Percentiles rank a stretch among this genome's conserved stretches.
These are phyloP conservation scores for Chaetodon trifasciatus DNA, from an alignment of 2,797 vertebrate species.

Conservation along the genomic window DNA sequence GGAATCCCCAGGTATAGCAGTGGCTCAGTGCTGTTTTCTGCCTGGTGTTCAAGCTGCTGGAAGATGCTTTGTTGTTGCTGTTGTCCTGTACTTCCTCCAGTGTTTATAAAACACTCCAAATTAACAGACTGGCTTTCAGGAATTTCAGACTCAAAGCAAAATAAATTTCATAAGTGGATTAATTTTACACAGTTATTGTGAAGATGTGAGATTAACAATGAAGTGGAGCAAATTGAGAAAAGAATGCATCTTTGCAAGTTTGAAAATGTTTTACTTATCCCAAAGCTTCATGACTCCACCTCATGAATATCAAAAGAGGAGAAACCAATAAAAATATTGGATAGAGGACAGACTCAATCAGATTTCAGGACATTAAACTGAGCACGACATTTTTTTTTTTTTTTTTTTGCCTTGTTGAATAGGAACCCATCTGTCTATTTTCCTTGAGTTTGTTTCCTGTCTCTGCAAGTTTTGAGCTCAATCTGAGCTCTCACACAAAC, in stretches of 20 bases:
- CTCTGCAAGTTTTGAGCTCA: too few species aligned
- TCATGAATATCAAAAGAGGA: not conserved
- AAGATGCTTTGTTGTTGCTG: slow-evolving; percentile 8
- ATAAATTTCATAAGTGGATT: not conserved
- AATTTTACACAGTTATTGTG: not conserved
- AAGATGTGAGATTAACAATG: not conserved
- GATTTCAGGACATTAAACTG: not conserved
- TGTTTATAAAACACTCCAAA: not conserved
- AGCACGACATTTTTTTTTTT: not conserved
- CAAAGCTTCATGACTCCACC: not conserved
- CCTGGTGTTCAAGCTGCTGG: not conserved
- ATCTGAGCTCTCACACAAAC: not conserved
- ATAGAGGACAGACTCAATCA: not conserved
- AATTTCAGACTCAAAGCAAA: not conserved
- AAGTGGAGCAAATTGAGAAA: not conserved
- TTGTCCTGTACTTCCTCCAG: not conserved
- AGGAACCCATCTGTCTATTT: not conserved
- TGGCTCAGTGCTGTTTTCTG: not conserved
- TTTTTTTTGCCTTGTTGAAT: not conserved
- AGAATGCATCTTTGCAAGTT: too few species aligned
- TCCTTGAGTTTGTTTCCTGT: too few species aligned
- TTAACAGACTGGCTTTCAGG: not conserved
- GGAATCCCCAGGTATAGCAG: not conserved
- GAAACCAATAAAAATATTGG: not conserved
- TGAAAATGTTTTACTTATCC: not conserved